Evolutionary conservation across 2,113 vertebrate genomes (phyloP).

Genomic region (Carassius carassius): DNA sequence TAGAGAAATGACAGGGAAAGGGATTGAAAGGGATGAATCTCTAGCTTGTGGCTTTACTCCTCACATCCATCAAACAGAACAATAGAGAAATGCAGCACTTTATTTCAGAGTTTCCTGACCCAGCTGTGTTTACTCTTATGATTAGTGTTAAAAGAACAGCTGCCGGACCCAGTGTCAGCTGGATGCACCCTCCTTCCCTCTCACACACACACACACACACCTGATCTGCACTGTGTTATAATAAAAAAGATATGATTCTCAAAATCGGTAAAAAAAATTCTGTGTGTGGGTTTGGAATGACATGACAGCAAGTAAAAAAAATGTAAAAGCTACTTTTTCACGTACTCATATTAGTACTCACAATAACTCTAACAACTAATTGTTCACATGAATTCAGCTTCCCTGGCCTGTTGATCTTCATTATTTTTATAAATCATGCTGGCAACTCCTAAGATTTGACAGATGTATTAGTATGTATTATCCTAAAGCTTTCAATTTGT

Average conservation of each 20-base stretch:
- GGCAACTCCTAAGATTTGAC: neutral
- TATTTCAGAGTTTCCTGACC: conserved; percentile 38
- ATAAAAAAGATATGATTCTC: neutral
- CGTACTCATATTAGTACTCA: neutral
- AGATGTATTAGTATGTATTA: conserved; percentile 45
- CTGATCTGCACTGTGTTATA: neutral
- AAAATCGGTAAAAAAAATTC: neutral
- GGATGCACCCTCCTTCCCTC: conserved; percentile 43
- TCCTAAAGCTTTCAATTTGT: conserved; percentile 41
- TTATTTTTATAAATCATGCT: neutral
- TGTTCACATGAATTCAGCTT: neutral
- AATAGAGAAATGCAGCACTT: conserved; percentile 41
- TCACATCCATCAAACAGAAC: conserved; percentile 66
- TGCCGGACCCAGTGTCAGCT: conserved; percentile 63
- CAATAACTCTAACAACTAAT: neutral
- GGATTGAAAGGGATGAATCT: neutral
- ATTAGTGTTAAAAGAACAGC: conserved; percentile 58
- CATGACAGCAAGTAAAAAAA: too few species aligned
- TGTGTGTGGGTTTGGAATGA: neutral
- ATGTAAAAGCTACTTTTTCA: neutral
- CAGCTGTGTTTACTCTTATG: conserved; percentile 77
- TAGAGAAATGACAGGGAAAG: neutral
- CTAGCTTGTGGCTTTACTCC: neutral
- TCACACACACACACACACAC: neutral
- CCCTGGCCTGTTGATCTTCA: neutral